Conservation (phyloP, 2,888 invertebrate species). For the Sesamia inferens region DNA sequence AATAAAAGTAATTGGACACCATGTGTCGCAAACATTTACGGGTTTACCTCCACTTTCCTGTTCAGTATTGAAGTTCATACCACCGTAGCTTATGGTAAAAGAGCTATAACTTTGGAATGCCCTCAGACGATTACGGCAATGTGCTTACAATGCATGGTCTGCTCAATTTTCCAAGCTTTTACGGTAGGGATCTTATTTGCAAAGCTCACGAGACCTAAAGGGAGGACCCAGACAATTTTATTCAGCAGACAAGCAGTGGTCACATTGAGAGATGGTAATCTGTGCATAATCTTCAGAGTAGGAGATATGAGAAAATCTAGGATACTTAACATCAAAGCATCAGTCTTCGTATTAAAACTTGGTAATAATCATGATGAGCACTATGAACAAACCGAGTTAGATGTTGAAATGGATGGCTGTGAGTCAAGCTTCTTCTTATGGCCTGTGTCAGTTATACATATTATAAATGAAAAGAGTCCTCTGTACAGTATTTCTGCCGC, state of each 20-base stretch:
- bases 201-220: conserved; percentile 98
- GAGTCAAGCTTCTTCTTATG: conserved; percentile 98
- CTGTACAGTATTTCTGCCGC: conserved; percentile 96
- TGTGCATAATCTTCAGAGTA: conserved; percentile 97
- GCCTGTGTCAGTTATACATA: conserved; percentile 98
- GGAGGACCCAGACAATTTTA: conserved; percentile 97
- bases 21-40: conserved; percentile 95
- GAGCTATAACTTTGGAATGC: conserved; percentile 97
- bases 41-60: conserved; percentile 97
- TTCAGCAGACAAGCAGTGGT: conserved; percentile 97
- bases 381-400: conserved; percentile 95
- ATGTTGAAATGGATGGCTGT: conserved; percentile 94
- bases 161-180: conserved; percentile 95
- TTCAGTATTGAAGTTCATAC: conserved; percentile 99
- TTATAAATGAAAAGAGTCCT: conserved; percentile 96
- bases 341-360: conserved; percentile 95
- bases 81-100: conserved; percentile 96
- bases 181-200: conserved; percentile 97
- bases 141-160: conserved; percentile 98
- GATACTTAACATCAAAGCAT: conserved; percentile 97
- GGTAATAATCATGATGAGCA: conserved; percentile 95
- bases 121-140: conserved; percentile 98
- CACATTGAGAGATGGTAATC: conserved; percentile 95
- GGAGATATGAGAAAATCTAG: conserved; percentile 98
- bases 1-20: conserved; percentile 93